Conservation (phyloP, 1,140 invertebrate species). For the Pectinophora gossypiella region DNA sequence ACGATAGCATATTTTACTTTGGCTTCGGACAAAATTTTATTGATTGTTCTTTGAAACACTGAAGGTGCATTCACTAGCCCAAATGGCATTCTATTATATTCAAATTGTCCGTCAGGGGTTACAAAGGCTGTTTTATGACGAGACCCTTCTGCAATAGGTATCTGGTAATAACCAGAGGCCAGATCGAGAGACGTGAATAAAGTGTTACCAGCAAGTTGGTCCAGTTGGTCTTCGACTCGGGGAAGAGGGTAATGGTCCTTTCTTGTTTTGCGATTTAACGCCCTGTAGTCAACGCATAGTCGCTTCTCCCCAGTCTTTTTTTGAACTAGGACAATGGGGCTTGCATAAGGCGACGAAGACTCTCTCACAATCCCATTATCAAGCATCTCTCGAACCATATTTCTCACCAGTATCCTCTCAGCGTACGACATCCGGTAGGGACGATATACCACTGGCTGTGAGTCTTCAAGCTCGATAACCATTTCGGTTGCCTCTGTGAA, state of each 20-base stretch:
- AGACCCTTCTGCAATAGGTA: background rate
- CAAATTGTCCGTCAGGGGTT: background rate
- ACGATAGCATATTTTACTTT: slow-evolving; percentile 1
- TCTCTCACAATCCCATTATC: background rate
- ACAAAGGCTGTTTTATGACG: background rate
- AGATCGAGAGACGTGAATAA: background rate
- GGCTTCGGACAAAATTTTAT: background rate
- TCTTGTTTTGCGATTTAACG: background rate
- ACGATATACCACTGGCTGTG: background rate
- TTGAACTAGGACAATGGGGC: background rate
- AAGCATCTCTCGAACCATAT: background rate
- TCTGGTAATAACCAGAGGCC: background rate
- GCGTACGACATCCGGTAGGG: background rate
- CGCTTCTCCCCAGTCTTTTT: background rate
- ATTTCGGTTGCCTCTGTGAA: background rate
- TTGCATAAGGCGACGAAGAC: background rate
- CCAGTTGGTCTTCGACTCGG: background rate
- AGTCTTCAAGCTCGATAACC: background rate
- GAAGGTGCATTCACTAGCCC: background rate
- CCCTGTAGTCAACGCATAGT: background rate
- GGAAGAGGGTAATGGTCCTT: background rate
- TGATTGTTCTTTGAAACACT: background rate
- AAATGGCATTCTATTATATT: background rate
- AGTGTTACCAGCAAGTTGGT: background rate
- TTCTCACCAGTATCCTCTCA: background rate